Evolutionary conservation across 2,113 vertebrate genomes (phyloP).

Genomic region (Pica pica): DNA sequence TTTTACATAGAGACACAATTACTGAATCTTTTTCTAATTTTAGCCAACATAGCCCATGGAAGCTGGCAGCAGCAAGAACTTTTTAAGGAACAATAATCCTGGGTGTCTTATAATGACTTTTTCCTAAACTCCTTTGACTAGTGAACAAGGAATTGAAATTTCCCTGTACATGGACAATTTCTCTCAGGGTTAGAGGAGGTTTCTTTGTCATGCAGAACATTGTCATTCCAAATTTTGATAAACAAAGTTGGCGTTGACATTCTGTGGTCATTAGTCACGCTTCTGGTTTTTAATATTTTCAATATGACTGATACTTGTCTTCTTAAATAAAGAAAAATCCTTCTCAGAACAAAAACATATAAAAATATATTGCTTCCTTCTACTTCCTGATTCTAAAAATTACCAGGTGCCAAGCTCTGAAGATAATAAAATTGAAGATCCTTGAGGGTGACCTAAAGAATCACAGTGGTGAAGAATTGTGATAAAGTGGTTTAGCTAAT

Average conservation of each 20-base stretch:
- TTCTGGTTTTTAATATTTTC: constrained; percentile 69
- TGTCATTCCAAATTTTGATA: neutral
- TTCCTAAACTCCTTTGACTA: constrained; percentile 34
- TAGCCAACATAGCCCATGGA: neutral
- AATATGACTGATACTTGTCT: constrained; percentile 61
- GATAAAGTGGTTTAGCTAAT: constrained; percentile 53
- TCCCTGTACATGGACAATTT: neutral
- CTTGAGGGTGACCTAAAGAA: constrained; percentile 39
- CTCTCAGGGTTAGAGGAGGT: neutral
- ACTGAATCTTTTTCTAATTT: neutral
- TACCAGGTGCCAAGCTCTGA: constrained; percentile 39
- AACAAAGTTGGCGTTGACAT: constrained; percentile 20
- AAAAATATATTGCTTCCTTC: neutral
- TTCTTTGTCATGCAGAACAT: neutral
- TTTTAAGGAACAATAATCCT: constrained; percentile 57
- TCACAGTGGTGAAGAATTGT: constrained; percentile 2
- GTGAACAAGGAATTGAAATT: constrained; percentile 57
- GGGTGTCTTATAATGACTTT: neutral
- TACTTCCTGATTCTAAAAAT: constrained; percentile 51
- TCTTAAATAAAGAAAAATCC: constrained; percentile 53
- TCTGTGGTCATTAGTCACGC: constrained; percentile 55
- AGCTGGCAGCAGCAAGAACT: neutral
- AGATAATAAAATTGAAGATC: constrained; percentile 56
- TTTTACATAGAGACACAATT: neutral
- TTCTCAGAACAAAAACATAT: constrained; percentile 27